Evolutionary conservation across 64 coral and sea anemone genomes (phyloP), one percentile per base, ranked within the genome.

Genomic region (Exaiptasia diaphana): DNA sequence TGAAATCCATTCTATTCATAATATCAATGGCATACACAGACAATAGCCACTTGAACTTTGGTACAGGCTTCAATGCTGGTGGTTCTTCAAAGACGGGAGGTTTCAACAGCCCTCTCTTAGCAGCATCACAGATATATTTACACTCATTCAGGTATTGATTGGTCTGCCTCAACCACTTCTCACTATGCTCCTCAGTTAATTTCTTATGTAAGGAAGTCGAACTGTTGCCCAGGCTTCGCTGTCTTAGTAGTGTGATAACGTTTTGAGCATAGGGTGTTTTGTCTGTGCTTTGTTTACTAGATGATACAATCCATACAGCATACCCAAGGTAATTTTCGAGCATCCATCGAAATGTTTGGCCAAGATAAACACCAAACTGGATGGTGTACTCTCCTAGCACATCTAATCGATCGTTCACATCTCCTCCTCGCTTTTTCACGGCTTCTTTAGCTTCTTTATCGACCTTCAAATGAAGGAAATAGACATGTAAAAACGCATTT

Each of bases 221-320:
- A 29, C 79, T 89, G 50, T 95, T 95, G 1, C 86, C 54, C 4
- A 53, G 10, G 13, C 73, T 28, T 1, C 64, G 27, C 18, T 83
- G 58, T 18, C 65, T 18, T 9, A 94, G 24, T 20, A 89, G 43
- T 28, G 79, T 78, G 2, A 89, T 62, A 3, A 89, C 91, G 20
- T 53, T 61, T 26, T 85, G 42, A 43, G 79, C 91, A 80, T 80
- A 95, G 2, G 73, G n/a, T n/a, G n/a, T n/a, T n/a, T n/a, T n/a
- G n/a, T n/a, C n/a, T n/a, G n/a, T n/a, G n/a, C n/a, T n/a, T n/a
- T n/a, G n/a, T n/a, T n/a, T n/a, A n/a, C n/a, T n/a, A n/a, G n/a
- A n/a, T n/a, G n/a, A n/a, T n/a, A 77, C 46, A 77, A 77, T 7
- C 74, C 74, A 77, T 53, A 42, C 74, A 77, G 54, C 74, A 55